Evolutionary conservation across 2,113 vertebrate genomes (phyloP), one percentile per base, ranked within the genome.

Genomic region (Turdus rufiventris): DNA sequence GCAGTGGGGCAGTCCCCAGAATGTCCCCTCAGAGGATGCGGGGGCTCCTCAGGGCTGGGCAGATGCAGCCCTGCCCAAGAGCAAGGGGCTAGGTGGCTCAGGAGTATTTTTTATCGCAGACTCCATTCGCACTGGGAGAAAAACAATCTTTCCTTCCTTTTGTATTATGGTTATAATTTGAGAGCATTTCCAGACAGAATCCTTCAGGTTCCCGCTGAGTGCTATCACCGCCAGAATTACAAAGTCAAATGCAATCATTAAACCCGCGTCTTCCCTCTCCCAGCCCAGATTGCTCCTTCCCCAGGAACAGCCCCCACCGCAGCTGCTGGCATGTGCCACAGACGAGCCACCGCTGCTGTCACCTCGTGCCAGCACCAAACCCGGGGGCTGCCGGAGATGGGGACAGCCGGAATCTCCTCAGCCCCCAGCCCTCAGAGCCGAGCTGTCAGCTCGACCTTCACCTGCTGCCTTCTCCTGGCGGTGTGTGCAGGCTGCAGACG

Each of bases 171-270:
- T 85, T 88, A 95, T 93, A 93, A 97, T 94, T 91, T 93, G 92
- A 92, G 90, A 96, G 79, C 67, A 79, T 96, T 96, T 96, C 85
- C 88, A 95, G 94, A 82, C 88, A 94, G 94, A 96, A 96, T 61
- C 80, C 94, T 96, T 72, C 89, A 89, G 78, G 84, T 92, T 93
- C 95, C 96, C 0, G 85, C 93, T 95, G 95, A 94, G 96, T 25
- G 67, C 89, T 83, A 93, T 94, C 78, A 86, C 91, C 1, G 28
- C 93, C 94, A 93, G 94, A 95, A 97, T 97, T 95, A 95, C 94
- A 95, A 97, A 97, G 93, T 95, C 96, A 97, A 97, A 97, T 96
- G 97, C 93, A 97, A 97, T 96, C 93, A 96, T 96, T 96, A 95
- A 95, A 95, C 79, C 57, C 4, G 8, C 57, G 67, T 85, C 89